Evolutionary conservation across 2,797 vertebrate species (phyloP).

Genomic region (Zenarchopterus dispar): DNA sequence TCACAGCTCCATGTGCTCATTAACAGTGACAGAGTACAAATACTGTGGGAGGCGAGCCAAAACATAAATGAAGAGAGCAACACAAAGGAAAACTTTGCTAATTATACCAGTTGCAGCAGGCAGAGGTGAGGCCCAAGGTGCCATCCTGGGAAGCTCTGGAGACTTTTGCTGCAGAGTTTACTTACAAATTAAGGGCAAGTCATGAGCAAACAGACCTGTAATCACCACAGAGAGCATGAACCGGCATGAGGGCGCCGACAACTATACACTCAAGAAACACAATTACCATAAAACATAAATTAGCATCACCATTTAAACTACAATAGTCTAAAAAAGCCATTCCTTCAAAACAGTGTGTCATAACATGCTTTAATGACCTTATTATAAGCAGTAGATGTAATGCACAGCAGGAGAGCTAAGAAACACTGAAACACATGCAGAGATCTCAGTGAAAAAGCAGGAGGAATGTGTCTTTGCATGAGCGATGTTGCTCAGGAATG

Average conservation of each 20-base stretch:
- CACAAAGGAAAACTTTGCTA: conserved; percentile 72
- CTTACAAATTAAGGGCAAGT: conserved; percentile 54
- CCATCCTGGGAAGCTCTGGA: conserved; percentile 46
- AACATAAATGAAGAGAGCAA: conserved; percentile 47
- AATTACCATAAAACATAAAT: conserved; percentile 47
- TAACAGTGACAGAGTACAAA: conserved; percentile 67
- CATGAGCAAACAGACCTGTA: conserved; percentile 47
- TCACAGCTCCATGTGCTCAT: conserved; percentile 65
- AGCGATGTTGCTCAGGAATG: conserved; percentile 52
- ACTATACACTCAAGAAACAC: conserved; percentile 26
- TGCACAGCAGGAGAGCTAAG: conserved; percentile 28
- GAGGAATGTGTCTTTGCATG: conserved; percentile 63
- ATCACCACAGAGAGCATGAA: conserved; percentile 33
- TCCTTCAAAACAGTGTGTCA: conserved; percentile 53
- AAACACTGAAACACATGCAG: neutral
- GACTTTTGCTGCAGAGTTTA: conserved; percentile 44
- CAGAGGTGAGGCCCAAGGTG: conserved; percentile 68
- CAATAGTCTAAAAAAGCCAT: conserved; percentile 18
- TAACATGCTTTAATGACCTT: conserved; percentile 50
- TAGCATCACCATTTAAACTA: conserved; percentile 15
- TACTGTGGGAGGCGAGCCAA: conserved; percentile 53
- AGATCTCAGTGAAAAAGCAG: conserved; percentile 5
- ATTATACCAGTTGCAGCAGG: conserved; percentile 63
- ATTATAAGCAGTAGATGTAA: conserved; percentile 42
- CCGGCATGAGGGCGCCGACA: conserved; percentile 39